Percentiles rank a stretch among this genome's conserved stretches.
Conservation (phyloP, 2,113 vertebrate genomes). For the Pachyramphus minor region DNA sequence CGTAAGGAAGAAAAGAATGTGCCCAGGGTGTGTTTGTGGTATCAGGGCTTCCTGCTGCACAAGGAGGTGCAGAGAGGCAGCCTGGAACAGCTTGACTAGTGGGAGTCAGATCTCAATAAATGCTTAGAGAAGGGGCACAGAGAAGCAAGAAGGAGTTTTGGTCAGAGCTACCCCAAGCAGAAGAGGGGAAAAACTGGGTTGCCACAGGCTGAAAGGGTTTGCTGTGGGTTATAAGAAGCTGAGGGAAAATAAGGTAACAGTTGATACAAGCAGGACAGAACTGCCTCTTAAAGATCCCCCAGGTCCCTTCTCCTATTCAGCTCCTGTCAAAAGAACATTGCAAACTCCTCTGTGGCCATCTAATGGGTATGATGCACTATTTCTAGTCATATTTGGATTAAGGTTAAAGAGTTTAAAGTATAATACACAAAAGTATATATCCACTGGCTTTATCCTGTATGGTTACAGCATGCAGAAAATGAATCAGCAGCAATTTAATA, state of each 20-base stretch:
- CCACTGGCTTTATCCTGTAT: neutral
- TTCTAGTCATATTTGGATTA: neutral
- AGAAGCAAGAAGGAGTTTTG: neutral
- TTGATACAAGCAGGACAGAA: neutral
- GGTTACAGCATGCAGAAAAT: conserved; percentile 19
- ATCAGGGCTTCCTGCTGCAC: neutral
- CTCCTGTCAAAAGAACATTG: neutral
- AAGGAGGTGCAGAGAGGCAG: neutral
- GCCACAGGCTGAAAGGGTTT: neutral
- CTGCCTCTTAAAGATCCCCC: neutral
- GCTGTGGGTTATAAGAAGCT: neutral
- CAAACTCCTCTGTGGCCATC: neutral
- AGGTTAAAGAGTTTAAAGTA: neutral
- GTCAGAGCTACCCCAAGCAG: neutral
- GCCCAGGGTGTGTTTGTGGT: neutral
- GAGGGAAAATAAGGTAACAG: neutral
- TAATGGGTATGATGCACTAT: neutral
- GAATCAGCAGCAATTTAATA: conserved; percentile 28
- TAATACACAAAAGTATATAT: neutral
- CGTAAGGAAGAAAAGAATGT: neutral
- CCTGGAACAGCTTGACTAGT: neutral
- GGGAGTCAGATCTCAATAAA: neutral
- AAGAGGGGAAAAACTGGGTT: neutral
- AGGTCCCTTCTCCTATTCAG: neutral
- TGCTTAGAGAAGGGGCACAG: neutral